Evolutionary conservation across 1,140 invertebrate genomes (phyloP).

Genomic region (Drosophila sucinea): DNA sequence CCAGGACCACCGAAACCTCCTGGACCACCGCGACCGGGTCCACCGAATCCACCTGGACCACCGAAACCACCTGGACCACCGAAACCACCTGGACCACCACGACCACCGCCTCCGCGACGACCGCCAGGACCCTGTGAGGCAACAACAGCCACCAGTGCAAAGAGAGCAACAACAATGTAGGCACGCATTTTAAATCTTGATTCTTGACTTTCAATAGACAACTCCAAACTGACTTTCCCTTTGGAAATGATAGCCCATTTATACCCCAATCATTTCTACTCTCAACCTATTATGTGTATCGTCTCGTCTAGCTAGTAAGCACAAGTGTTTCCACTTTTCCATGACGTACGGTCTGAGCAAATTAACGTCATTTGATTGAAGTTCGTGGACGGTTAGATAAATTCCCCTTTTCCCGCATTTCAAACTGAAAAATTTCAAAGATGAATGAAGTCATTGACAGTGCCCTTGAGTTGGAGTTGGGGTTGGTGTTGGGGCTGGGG

Average conservation of each 20-base stretch:
- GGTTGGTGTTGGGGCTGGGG: too few species aligned
- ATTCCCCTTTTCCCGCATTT: not conserved
- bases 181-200: conserved; percentile 27
- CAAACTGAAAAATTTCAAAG: not conserved
- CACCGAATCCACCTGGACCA: not conserved
- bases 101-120: not conserved
- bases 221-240: conserved; percentile 8
- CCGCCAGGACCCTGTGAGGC: conserved; percentile 35
- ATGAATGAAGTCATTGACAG: not conserved
- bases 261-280: conserved; percentile 2
- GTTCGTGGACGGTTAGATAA: not conserved
- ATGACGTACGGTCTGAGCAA: not conserved
- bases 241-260: conserved; percentile 14
- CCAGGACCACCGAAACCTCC: conserved; percentile 14
- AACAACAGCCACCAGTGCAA: conserved; percentile 40
- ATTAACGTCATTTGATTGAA: conserved; percentile 7
- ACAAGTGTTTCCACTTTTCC: conserved; percentile 5
- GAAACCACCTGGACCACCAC: not conserved
- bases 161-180: conserved; percentile 24
- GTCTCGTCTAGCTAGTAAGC: not conserved
- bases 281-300: not conserved
- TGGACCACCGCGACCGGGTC: not conserved
- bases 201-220: conserved; percentile 13
- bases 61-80: not conserved
- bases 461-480: not conserved